Evolutionary conservation across 2,888 invertebrate genomes (phyloP), one percentile per base, ranked within the genome.

Genomic region (Apocheima hispidaria): DNA sequence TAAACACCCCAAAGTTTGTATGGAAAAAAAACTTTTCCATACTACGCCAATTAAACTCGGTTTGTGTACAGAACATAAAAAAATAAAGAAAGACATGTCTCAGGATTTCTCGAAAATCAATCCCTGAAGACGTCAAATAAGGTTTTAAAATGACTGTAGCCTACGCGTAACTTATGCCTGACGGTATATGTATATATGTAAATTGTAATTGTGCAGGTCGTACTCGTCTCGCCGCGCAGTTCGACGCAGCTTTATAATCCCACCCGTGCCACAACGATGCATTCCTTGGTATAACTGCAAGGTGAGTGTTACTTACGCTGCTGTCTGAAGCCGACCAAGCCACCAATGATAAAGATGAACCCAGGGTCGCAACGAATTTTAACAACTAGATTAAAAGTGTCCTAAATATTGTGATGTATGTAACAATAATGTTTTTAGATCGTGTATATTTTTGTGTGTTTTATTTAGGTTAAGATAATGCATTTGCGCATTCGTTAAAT

Each of bases 391-490:
- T 85, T 85, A 83, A 71, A 87, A 87, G 84, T 90, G 88, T 90
- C 89, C 90, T 89, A 87, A 84, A 73, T 82, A 88, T 81, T 92
- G 92, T 92, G 92, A 92, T 92, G 90, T 90, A 83, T 84, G 84
- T 87, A 89, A 92, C 92, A 91, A 92, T 92, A 92, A 92, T 84
- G 85, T 90, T 90, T n/a, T 90, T 87, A 89, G 88, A 90, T 86
- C 61, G 83, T 82, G 82, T 89, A 88, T 92, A 91, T 91, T 91
- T 92, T 92, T 90, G 88, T 92, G 91, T 88, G 87, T 91, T 87
- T 69, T 91, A 86, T 87, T 86, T 86, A 88, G 85, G 77, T 78
- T 91, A 90, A 87, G 88, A 74, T 81, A 78, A 76, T 75, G 67
- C 69, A 75, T 68, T 62, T 21, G 52, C n/a, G 87, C 90, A 82